phyloP scores from a whole-genome alignment of 2,888 invertebrate genomes.

The Ophioninae sp. region DNA sequence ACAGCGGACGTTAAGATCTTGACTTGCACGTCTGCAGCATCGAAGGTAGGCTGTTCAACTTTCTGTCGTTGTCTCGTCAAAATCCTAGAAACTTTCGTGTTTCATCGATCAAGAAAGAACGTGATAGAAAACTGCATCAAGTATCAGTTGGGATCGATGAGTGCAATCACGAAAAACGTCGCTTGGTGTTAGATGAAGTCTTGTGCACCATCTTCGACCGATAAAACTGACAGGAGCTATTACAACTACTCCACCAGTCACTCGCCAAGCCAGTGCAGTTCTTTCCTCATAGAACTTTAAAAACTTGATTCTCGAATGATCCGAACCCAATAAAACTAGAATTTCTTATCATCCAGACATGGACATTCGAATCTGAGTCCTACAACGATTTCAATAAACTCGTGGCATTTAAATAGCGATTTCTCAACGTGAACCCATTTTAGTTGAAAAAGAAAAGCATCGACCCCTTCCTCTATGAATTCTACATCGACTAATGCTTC shows the following conservation, averaged over 20 bases:
- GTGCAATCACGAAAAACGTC: slow-evolving; percentile 72
- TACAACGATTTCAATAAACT: neutral
- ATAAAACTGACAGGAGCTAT: neutral
- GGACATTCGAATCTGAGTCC: neutral
- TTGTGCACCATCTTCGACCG: neutral
- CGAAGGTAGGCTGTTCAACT: slow-evolving; percentile 19
- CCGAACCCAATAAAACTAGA: neutral
- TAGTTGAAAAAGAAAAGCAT: too few species aligned
- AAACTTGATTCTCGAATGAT: neutral
- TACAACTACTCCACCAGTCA: neutral
- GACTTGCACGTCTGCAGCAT: slow-evolving; percentile 15
- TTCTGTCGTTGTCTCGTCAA: slow-evolving; percentile 14
- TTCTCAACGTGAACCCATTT: too few species aligned
- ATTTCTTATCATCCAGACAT: neutral
- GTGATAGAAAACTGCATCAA: too few species aligned
- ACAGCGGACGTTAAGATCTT: slow-evolving; percentile 52
- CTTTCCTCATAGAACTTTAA: neutral
- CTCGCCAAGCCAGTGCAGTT: neutral
- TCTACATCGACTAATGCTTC: too few species aligned
- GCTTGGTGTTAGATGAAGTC: slow-evolving; percentile 7
- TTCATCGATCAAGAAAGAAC: neutral
- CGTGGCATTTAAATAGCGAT: too few species aligned
- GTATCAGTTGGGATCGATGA: neutral
- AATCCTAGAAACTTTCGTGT: slow-evolving; percentile 19
- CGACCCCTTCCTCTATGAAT: too few species aligned